Percentiles rank a stretch among this genome's conserved stretches.
Evolutionary conservation across 2,113 vertebrate species (phyloP).

Genomic region (Tauraco erythrolophus): DNA sequence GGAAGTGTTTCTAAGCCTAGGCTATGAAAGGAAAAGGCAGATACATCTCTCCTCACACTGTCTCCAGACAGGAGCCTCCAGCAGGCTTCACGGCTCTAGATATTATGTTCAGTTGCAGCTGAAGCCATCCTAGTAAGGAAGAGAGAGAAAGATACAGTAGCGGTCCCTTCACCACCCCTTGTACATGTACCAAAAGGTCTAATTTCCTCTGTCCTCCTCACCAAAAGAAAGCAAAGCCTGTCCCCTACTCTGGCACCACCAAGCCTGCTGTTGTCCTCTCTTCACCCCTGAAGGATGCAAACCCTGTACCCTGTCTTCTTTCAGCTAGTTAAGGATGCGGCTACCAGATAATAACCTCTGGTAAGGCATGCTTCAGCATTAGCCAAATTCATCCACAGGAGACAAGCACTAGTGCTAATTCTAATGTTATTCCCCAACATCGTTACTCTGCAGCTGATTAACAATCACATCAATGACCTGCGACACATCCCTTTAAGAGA

Average conservation of each 20-base stretch:
- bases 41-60: not conserved
- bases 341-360: not conserved
- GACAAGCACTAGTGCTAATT: not conserved
- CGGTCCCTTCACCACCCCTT: not conserved
- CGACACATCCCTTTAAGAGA: not conserved
- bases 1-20: not conserved
- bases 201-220: not conserved
- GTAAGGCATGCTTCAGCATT: not conserved
- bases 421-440: not conserved
- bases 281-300: not conserved
- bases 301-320: not conserved
- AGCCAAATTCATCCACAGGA: not conserved
- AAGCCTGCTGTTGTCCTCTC: not conserved
- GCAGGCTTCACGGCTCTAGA: not conserved
- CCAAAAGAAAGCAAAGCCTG: not conserved
- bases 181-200: not conserved
- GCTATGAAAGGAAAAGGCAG: not conserved
- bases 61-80: not conserved
- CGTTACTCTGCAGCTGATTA: not conserved
- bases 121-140: not conserved
- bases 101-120: not conserved
- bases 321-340: not conserved
- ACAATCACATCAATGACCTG: not conserved
- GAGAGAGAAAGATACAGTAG: not conserved
- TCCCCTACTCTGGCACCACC: not conserved